Evolutionary conservation across 2,797 vertebrate species (phyloP).

Genomic region (Prionace glauca): DNA sequence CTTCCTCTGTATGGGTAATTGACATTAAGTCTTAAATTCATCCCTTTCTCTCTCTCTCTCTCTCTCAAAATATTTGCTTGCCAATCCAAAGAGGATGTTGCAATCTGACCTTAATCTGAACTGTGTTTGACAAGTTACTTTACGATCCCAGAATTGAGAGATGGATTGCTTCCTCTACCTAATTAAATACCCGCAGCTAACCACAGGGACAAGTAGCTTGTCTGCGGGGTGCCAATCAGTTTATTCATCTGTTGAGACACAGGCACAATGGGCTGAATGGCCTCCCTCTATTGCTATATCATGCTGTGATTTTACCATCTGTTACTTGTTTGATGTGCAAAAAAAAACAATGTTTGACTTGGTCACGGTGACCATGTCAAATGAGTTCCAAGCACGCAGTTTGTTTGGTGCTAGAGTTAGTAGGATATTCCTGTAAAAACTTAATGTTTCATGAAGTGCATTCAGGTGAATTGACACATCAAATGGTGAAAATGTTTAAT

Average conservation of each 20-base stretch:
- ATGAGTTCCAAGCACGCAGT: neutral
- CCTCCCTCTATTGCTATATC: neutral
- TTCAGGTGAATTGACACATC: neutral
- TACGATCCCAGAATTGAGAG: neutral
- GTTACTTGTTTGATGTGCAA: no score
- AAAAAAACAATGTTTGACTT: neutral
- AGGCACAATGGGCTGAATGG: neutral
- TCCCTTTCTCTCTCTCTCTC: neutral
- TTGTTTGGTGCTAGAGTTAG: neutral
- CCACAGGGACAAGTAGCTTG: neutral
- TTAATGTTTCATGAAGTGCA: neutral
- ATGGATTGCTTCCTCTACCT: no score
- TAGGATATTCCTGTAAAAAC: neutral
- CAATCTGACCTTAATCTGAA: neutral
- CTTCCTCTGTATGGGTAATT: no score
- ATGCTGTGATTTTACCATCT: neutral
- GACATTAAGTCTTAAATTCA: neutral
- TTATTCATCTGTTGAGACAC: neutral
- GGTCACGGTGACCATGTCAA: neutral
- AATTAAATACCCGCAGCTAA: no score
- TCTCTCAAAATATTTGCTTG: no score
- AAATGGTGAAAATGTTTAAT: no score
- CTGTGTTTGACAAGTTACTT: neutral
- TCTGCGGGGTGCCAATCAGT: no score
- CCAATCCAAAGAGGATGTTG: neutral